phyloP scores from a whole-genome alignment of 2,888 invertebrate species.

The Machimus atricapillus region DNA sequence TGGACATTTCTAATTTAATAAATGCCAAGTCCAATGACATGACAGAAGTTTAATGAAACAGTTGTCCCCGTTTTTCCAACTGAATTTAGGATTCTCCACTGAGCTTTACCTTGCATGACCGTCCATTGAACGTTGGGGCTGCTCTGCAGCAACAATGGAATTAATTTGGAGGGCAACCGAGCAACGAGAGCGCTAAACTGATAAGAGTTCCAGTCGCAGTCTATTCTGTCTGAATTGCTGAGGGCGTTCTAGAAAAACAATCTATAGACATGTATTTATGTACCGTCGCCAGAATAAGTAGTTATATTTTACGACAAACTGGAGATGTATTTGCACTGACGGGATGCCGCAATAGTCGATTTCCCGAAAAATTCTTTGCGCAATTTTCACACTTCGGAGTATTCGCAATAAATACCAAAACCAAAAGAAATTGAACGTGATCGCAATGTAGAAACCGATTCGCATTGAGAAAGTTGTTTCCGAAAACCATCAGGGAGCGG shows the following conservation, averaged over 20 bases:
- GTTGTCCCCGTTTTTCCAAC: neutral
- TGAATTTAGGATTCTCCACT: neutral
- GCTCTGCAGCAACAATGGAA: neutral
- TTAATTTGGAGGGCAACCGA: neutral
- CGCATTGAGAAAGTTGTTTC: conserved; percentile 2
- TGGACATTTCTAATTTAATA: neutral
- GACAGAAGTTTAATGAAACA: neutral
- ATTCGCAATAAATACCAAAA: neutral
- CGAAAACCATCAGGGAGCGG: neutral
- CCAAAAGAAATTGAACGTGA: conserved; percentile 1
- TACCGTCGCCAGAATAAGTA: neutral
- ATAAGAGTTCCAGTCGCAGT: neutral
- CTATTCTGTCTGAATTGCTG: neutral
- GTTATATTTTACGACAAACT: neutral
- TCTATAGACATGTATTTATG: neutral
- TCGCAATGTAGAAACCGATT: conserved; percentile 3
- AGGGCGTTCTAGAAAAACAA: neutral
- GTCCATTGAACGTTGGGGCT: neutral
- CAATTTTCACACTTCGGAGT: conserved; percentile 6
- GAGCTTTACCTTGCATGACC: neutral
- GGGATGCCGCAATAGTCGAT: neutral
- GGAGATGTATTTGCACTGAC: neutral
- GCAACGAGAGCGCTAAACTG: neutral
- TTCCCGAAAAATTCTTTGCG: neutral
- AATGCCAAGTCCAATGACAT: neutral